Base-by-base conservation (phyloP, 2,113 vertebrate genomes). In the Penelope pileata region DNA sequence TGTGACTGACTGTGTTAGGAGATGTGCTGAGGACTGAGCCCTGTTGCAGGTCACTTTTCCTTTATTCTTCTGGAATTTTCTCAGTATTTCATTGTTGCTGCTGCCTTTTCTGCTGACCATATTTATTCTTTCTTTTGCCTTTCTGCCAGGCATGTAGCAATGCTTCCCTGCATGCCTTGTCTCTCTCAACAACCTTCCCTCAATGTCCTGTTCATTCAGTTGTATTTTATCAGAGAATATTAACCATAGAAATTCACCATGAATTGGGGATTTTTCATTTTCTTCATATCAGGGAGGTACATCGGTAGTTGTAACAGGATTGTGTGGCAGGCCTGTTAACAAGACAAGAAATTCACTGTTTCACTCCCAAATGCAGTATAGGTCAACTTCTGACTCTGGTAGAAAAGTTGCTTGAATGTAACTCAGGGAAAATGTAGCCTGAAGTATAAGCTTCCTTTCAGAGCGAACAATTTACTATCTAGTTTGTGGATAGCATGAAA, bases 401-500 rank as follows among this genome's bases (percentile, higher is more conserved):
- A 67, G 60, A 76, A n/a, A 93, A 74, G 38, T 70, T 0, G 5
- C 29, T 60, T 64, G 51, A 75, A 63, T 75, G n/a, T 63, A 91
- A 94, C 43, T 77, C 43, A 81, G 67, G 43, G 26, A 91, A 73
- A 94, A 93, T 88, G 80, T 82, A 91, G 45, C 32, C 77, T 84
- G 32, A 79, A 69, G 74, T 90, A 53, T 79, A 92, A 84, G 69
- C 59, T 82, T 80, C 45, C 59, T 85, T 51, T 77, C 72, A 94
- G 68, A 95, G 47, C 13, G 63, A 91, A 89, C 50, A 92, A 87
- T 95, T 92, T 94, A 69, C 74, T 74, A 34, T 40, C 87, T 86
- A 54, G 76, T 80, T 91, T 88, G 79, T 56, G 88, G 72, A 88
- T 83, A 86, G 81, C 79, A 95, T 75, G 40, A 95, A 96, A 95